Percentiles rank a stretch among this genome's conserved stretches.
Conservation (phyloP, 2,888 invertebrate species). For the Clanis bilineata region DNA sequence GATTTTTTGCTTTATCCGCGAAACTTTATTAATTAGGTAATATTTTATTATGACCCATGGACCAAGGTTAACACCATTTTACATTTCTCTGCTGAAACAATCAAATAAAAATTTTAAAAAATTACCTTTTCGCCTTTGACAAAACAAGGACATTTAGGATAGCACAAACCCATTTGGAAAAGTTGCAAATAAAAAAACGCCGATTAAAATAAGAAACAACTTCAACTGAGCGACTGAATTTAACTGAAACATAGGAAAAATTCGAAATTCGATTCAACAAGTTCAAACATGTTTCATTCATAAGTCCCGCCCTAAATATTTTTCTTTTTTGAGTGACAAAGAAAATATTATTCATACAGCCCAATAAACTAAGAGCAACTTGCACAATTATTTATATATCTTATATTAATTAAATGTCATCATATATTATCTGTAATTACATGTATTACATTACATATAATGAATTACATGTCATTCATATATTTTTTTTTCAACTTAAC, state of each 20-base stretch:
- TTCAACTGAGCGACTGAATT: background rate
- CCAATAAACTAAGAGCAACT: background rate
- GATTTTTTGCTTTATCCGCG: too few relatives aligned
- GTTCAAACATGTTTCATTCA: conserved; percentile 5
- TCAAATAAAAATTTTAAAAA: too few relatives aligned
- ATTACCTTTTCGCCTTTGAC: conserved; percentile 47
- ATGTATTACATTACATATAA: too few relatives aligned
- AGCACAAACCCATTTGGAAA: conserved; percentile 67
- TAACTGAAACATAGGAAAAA: background rate
- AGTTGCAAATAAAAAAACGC: background rate
- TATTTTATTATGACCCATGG: too few relatives aligned
- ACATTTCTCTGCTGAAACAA: too few relatives aligned
- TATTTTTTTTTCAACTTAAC: too few relatives aligned
- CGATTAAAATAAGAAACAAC: background rate
- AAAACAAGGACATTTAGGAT: conserved; percentile 52
- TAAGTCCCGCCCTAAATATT: conserved; percentile 30
- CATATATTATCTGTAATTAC: too few relatives aligned
- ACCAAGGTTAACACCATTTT: too few relatives aligned
- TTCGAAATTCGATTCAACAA: background rate
- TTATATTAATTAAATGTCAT: too few relatives aligned
- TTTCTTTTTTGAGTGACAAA: conserved; percentile 22
- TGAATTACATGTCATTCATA: too few relatives aligned
- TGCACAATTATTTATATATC: too few relatives aligned
- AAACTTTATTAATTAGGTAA: background rate
- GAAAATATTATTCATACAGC: background rate